Percentiles rank a stretch among this genome's conserved stretches.
phyloP scores from a whole-genome alignment of 2,113 vertebrate genomes.

The Heterochromis multidens region DNA sequence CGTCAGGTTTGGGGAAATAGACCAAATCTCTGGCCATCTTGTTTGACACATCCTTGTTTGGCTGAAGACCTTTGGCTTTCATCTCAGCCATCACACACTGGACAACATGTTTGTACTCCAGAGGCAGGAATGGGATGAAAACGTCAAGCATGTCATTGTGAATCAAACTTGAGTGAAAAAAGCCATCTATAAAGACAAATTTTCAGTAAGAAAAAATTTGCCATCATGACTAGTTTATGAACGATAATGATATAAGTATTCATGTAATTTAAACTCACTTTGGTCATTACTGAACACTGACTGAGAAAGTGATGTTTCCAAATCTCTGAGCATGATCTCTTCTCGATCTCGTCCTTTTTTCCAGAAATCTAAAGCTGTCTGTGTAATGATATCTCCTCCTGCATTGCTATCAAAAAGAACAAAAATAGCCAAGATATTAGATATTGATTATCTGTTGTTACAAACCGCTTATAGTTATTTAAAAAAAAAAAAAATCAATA shows the following conservation, averaged over 20 bases:
- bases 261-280: conserved; percentile 76
- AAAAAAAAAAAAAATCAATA: not conserved
- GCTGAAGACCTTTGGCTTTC: conserved; percentile 26
- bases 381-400: conserved; percentile 83
- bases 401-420: conserved; percentile 78
- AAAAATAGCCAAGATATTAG: not conserved
- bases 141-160: conserved; percentile 89
- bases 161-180: conserved; percentile 91
- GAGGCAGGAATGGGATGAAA: conserved; percentile 90
- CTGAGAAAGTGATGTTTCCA: conserved; percentile 76
- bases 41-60: conserved; percentile 68
- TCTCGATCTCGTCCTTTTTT: conserved; percentile 77
- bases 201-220: fast-evolving
- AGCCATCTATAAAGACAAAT: conserved; percentile 74
- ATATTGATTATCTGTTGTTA: not conserved
- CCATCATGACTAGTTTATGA: not conserved
- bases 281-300: conserved; percentile 86
- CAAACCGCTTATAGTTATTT: too few species aligned
- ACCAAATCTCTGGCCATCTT: conserved; percentile 79
- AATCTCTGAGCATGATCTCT: conserved; percentile 84
- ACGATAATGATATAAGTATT: fast-evolving
- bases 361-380: conserved; percentile 86
- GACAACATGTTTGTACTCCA: conserved; percentile 88
- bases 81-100: conserved; percentile 85
- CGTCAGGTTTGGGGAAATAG: conserved; percentile 86